A percentile compares a stretch with the other conserved stretches of the same genome.
Conservation (phyloP, 2,113 vertebrate genomes). For the Oxyruncus cristatus region DNA sequence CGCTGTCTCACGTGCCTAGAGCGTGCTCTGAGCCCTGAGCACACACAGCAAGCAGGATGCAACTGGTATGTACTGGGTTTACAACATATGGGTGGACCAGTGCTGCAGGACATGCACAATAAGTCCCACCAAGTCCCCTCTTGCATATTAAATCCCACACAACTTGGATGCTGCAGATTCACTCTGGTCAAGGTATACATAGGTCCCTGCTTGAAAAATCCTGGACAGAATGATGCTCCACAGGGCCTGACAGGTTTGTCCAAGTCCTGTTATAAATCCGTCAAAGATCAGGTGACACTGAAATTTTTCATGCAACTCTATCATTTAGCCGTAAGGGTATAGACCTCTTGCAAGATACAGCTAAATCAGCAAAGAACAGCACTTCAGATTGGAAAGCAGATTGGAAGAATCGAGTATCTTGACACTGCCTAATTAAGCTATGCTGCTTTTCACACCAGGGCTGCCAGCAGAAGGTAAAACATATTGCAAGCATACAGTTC, state of each 20-base stretch:
- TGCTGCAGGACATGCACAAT: background rate
- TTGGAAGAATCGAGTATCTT: constrained; percentile 55
- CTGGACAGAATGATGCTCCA: background rate
- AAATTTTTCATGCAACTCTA: background rate
- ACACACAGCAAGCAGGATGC: background rate
- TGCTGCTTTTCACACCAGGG: constrained; percentile 59
- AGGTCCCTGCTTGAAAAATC: background rate
- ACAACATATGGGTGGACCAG: background rate
- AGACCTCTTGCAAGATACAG: constrained; percentile 16
- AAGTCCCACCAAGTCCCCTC: background rate
- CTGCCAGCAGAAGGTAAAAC: constrained; percentile 57
- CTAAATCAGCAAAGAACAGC: constrained; percentile 57
- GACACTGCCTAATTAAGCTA: constrained; percentile 62
- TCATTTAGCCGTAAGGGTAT: background rate
- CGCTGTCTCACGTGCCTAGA: background rate
- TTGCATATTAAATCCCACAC: background rate
- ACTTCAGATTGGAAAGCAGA: constrained; percentile 61
- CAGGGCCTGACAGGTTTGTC: background rate
- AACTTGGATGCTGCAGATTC: background rate
- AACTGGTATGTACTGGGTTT: background rate
- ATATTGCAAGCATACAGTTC: constrained; percentile 51
- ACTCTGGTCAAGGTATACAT: background rate
- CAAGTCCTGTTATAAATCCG: background rate
- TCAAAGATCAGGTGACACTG: background rate
- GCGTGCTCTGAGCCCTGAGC: background rate